Percentiles rank a stretch among this genome's conserved stretches.
phyloP scores from a whole-genome alignment of 2,888 invertebrate genomes.

The Aspidiotus rigidus region DNA sequence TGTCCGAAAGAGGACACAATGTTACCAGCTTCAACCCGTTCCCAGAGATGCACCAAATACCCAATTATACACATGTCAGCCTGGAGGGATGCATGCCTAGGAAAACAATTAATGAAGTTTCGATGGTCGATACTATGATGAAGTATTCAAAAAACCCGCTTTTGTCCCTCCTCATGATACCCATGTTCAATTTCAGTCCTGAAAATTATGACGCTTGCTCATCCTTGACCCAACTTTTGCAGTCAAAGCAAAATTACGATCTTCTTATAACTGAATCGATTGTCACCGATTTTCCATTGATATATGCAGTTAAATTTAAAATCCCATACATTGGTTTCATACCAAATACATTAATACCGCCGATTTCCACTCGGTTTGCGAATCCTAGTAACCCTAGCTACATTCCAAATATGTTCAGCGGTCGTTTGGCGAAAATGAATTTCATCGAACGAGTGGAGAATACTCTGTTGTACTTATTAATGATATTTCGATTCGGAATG shows the following conservation, averaged over 20 bases:
- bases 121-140: neutral
- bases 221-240: too few relatives aligned
- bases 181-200: too few relatives aligned
- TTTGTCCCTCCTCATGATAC: neutral
- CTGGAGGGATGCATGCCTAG: neutral
- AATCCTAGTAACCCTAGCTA: constrained; percentile 19
- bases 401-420: neutral
- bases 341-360: constrained; percentile 10
- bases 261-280: too few relatives aligned
- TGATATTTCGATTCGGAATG: too few relatives aligned
- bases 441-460: constrained; percentile 11
- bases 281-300: too few relatives aligned
- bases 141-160: neutral
- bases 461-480: neutral
- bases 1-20: constrained; percentile 3
- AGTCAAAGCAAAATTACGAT: too few relatives aligned
- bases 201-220: too few relatives aligned
- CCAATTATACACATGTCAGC: constrained; percentile 8
- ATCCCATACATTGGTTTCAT: neutral
- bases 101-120: neutral
- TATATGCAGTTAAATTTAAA: neutral
- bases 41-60: neutral
- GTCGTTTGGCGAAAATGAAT: neutral
- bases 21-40: constrained; percentile 1
- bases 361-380: neutral